Evolutionary conservation across 2,888 invertebrate genomes (phyloP).

Genomic region (Drosophila pseudotakahashii): DNA sequence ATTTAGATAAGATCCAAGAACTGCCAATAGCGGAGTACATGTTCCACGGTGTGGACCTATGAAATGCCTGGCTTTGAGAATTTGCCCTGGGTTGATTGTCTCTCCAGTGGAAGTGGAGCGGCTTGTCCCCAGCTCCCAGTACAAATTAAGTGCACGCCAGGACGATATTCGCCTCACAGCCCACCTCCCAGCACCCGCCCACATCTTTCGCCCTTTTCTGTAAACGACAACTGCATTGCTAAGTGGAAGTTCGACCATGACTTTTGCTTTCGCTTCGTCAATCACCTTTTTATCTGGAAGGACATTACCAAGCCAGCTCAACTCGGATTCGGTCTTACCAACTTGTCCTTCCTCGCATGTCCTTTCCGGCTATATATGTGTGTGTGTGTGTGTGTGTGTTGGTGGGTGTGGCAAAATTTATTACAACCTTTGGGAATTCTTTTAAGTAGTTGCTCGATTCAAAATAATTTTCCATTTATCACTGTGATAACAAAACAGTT

Average conservation of each 20-base stretch:
- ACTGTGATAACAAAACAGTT: constrained; percentile 79
- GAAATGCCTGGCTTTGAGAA: constrained; percentile 6
- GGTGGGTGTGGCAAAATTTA: constrained; percentile 74
- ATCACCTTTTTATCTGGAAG: constrained; percentile 75
- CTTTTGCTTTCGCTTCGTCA: constrained; percentile 77
- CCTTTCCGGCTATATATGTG: constrained; percentile 18
- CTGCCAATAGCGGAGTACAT: background rate
- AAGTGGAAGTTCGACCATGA: constrained; percentile 71
- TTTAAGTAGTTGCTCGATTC: constrained; percentile 81
- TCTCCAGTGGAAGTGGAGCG: background rate
- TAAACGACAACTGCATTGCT: constrained; percentile 68
- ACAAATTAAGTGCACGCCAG: constrained; percentile 47
- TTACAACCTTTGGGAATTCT: constrained; percentile 82
- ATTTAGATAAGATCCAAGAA: no score
- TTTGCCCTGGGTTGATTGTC: constrained; percentile 17
- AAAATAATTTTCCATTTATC: constrained; percentile 82
- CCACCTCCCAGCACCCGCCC: constrained; percentile 3
- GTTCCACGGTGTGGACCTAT: constrained; percentile 11
- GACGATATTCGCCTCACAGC: constrained; percentile 15
- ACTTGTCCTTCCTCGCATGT: constrained; percentile 57
- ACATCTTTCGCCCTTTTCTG: constrained; percentile 16
- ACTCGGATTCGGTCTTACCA: constrained; percentile 50
- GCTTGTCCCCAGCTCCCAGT: constrained; percentile 34
- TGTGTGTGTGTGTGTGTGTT: constrained; percentile 7
- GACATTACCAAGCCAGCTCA: constrained; percentile 69